Evolutionary conservation across 2,797 vertebrate genomes (phyloP).

Genomic region (Iguana delicatissima): DNA sequence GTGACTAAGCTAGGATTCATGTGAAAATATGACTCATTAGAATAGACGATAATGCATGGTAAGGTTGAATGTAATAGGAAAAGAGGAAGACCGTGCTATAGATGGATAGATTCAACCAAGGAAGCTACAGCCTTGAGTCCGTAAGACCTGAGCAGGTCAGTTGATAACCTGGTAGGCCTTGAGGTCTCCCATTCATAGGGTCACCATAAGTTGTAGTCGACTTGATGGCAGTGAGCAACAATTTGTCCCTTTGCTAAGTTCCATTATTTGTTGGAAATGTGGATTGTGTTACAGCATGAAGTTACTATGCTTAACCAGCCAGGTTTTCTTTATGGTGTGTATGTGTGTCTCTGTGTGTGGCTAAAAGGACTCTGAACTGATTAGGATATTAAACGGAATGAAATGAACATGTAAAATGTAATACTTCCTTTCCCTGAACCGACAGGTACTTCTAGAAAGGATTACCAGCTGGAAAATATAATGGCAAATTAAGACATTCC

Average conservation of each 20-base stretch:
- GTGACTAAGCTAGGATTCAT: no score
- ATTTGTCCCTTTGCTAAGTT: constrained; percentile 55
- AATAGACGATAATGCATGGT: no score
- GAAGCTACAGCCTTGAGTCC: no score
- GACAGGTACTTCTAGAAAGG: constrained; percentile 71
- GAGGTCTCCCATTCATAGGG: no score
- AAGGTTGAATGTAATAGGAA: no score
- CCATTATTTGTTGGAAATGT: constrained; percentile 49
- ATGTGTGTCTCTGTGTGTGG: constrained; percentile 70
- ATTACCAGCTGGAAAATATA: constrained; percentile 76
- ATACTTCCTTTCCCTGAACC: constrained; percentile 64
- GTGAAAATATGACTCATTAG: no score
- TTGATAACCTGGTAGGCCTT: no score
- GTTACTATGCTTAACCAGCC: constrained; percentile 62
- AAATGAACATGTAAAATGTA: constrained; percentile 74
- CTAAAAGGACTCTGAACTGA: constrained; percentile 74
- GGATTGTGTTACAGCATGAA: constrained; percentile 53
- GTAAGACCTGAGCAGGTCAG: no score
- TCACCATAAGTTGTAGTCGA: no score
- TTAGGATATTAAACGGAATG: constrained; percentile 77
- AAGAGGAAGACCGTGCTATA: no score
- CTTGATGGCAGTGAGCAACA: no score
- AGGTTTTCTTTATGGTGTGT: constrained; percentile 64
- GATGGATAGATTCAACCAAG: no score
- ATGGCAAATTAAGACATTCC: constrained; percentile 68